Evolutionary conservation across 2,888 invertebrate species (phyloP), one percentile per base, ranked within the genome.

Genomic region (Sicus ferrugineus): DNA sequence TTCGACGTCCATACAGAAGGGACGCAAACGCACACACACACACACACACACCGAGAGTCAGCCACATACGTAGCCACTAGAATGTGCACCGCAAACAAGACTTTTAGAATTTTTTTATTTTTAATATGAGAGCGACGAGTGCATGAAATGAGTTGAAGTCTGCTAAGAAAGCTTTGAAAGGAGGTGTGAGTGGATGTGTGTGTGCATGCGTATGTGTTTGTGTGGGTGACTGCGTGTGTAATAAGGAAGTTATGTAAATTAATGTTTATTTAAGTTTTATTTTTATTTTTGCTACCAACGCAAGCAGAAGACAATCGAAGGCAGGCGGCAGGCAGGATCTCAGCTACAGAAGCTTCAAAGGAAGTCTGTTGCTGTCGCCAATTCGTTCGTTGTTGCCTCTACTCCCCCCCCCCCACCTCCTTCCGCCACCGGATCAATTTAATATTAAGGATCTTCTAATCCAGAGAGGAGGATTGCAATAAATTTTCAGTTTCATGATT

Each of bases 221-320:
- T 68, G 68, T 19, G 66, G 61, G 70, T 70, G 46, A 30, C 31
- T 46, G 30, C 65, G 67, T 59, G 78, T 79, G 79, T 76, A 76
- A 78, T 79, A 79, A 80, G 74, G 73, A 83, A 83, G 83, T 84
- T 83, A 83, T 83, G 83, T 82, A 84, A 83, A 83, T 83, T 81
- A 84, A 82, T 83, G 84, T 83, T 83, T 83, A 81, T 79, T 84
- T 83, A 83, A 83, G 83, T 81, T 82, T 79, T 52, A 68, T 54
- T 26, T 46, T 46, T 46, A 16, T 28, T 26, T 26, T 26, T 23
- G 9, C 23, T 9, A 28, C 26, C 7, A 3, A 28, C 23, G 21
- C 16, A 54, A 28, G 26, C 5, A 54, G 7, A 23, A 2, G 54
- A 54, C 3, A 23, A 26, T 9, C 2, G 16, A 26, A 23, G 5